phyloP scores from a whole-genome alignment of 2,113 vertebrate genomes.

The Entomyzon cyanotis region DNA sequence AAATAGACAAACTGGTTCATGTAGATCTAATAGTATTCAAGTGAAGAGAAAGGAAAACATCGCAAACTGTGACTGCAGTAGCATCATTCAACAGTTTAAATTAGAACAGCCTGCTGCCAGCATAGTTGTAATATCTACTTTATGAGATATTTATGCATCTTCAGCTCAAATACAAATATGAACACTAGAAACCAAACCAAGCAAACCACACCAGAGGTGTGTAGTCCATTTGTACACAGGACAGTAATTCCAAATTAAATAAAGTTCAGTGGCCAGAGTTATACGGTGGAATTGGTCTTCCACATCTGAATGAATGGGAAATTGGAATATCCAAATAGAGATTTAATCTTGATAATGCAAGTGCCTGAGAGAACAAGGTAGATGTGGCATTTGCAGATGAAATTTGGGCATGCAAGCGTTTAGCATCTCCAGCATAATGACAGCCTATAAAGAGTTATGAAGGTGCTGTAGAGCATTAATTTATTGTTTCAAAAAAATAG shows the following conservation, averaged over 20 bases:
- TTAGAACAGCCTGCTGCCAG: not conserved
- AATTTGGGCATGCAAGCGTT: not conserved
- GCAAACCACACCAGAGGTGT: not conserved
- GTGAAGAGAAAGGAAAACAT: not conserved
- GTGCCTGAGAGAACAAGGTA: not conserved
- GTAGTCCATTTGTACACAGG: not conserved
- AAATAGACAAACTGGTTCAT: not conserved
- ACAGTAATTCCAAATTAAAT: not conserved
- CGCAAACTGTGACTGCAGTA: not conserved
- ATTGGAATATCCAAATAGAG: not conserved
- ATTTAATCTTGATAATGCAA: not conserved
- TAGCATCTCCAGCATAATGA: not conserved
- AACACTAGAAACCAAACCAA: not conserved
- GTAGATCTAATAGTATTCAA: not conserved
- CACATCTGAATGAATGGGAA: not conserved
- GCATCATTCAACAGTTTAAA: not conserved
- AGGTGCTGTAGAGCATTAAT: not conserved
- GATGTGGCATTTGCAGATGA: not conserved
- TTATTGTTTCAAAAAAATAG: not conserved
- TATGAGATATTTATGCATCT: not conserved
- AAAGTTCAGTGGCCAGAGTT: not conserved
- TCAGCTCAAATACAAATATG: not conserved
- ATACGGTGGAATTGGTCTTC: not conserved
- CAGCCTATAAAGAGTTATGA: not conserved
- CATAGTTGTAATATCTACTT: not conserved